These are phyloP conservation scores for Solen grandis DNA, from an alignment of 1,140 invertebrate genomes.

Conservation along the genomic window DNA sequence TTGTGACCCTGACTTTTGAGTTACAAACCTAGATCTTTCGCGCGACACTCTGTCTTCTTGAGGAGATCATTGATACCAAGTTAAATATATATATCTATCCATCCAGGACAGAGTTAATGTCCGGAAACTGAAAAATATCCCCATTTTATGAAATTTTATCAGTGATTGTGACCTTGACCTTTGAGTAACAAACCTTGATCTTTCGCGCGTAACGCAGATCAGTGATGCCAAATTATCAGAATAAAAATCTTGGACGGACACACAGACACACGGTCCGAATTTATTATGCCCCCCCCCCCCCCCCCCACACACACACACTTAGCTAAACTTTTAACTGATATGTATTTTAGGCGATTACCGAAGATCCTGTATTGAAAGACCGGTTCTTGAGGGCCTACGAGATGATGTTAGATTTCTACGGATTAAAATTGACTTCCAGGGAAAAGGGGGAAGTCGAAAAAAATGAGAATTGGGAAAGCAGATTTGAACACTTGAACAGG, in stretches of 20 bases:
- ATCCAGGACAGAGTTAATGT: too few relatives aligned
- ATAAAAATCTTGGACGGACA: background rate
- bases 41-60: too few relatives aligned
- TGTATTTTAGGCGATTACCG: conserved; percentile 61
- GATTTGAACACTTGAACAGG: conserved; percentile 74
- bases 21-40: too few relatives aligned
- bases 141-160: too few relatives aligned
- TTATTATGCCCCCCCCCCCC: background rate
- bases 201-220: too few relatives aligned
- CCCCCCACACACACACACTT: background rate
- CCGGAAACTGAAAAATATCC: too few relatives aligned
- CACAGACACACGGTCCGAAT: background rate
- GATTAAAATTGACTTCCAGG: conserved; percentile 69
- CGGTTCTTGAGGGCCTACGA: conserved; percentile 69
- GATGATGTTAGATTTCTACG: conserved; percentile 79
- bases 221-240: too few relatives aligned
- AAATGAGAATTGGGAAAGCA: conserved; percentile 65
- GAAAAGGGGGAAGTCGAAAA: conserved; percentile 63
- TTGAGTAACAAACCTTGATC: too few relatives aligned
- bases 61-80: too few relatives aligned
- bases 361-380: conserved; percentile 50
- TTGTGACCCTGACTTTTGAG: too few relatives aligned
- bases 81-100: too few relatives aligned
- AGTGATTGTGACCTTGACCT: too few relatives aligned
- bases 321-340: background rate